These are phyloP conservation scores for Spisula subtruncata DNA, from an alignment of 2,888 invertebrate genomes.

Conservation along the genomic window DNA sequence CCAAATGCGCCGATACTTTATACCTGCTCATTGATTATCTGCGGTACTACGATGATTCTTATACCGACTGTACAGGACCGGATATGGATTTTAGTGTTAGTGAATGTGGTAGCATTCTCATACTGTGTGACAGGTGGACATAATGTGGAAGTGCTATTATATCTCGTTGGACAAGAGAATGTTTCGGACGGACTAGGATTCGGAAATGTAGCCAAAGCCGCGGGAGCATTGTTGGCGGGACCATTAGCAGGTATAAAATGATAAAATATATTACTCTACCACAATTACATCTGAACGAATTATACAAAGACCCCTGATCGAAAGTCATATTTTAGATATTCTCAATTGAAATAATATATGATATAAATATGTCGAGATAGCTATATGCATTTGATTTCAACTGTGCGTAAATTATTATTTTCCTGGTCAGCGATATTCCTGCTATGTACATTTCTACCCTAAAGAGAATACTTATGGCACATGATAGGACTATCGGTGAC, in stretches of 20 bases:
- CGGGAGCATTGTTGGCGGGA: slow-evolving; percentile 53
- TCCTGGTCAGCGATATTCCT: too few species aligned
- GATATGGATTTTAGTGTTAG: slow-evolving; percentile 48
- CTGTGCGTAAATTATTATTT: too few species aligned
- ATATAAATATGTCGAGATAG: too few species aligned
- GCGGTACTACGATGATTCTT: slow-evolving; percentile 50
- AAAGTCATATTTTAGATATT: too few species aligned
- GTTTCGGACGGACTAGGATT: slow-evolving; percentile 63
- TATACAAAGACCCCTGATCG: too few species aligned
- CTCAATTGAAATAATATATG: too few species aligned
- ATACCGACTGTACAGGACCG: slow-evolving; percentile 40
- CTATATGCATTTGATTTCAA: too few species aligned
- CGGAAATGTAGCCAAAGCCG: slow-evolving; percentile 57
- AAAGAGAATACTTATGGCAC: too few species aligned
- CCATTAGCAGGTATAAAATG: slow-evolving; percentile 59
- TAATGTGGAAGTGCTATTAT: slow-evolving; percentile 49
- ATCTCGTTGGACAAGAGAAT: slow-evolving; percentile 53
- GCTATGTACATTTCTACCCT: too few species aligned
- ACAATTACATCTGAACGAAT: too few species aligned
- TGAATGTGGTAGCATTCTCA: slow-evolving; percentile 45
- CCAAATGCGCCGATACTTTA: slow-evolving; percentile 48
- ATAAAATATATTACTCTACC: too few species aligned
- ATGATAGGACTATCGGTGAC: too few species aligned
- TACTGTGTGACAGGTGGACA: slow-evolving; percentile 65
- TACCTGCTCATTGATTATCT: slow-evolving; percentile 47